Percentiles rank a stretch among this genome's conserved stretches.
Evolutionary conservation across 1,140 invertebrate species (phyloP).

Genomic region (Amphibalanus amphitrite): DNA sequence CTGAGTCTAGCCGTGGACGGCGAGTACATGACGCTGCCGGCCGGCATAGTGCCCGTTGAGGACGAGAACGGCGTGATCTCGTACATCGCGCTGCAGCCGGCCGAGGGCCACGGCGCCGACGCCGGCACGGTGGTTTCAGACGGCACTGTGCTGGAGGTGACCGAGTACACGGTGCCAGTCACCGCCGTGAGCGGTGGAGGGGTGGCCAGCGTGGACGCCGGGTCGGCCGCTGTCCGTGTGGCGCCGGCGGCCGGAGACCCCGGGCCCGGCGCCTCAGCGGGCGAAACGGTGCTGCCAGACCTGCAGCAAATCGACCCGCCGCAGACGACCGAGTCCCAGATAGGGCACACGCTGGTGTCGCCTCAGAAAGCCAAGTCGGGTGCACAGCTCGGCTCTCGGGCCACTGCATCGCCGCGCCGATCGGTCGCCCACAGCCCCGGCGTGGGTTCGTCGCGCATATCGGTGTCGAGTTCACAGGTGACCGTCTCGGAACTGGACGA

Average conservation of each 20-base stretch:
- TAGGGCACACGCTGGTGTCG: neutral
- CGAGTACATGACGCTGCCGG: neutral
- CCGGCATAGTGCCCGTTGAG: neutral
- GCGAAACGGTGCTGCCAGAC: neutral
- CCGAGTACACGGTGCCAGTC: neutral
- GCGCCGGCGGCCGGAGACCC: no score
- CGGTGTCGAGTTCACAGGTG: neutral
- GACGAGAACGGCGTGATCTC: conserved; percentile 1
- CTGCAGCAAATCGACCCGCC: neutral
- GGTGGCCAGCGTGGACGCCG: neutral
- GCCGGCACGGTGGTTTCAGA: neutral
- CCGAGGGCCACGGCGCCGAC: neutral
- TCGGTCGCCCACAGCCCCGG: no score
- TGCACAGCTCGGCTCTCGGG: no score
- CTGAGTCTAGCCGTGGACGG: neutral
- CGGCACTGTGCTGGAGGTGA: neutral
- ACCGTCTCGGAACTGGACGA: neutral
- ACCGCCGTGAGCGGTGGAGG: neutral
- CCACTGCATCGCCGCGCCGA: no score
- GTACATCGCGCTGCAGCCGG: conserved; percentile 1
- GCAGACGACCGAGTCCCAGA: neutral
- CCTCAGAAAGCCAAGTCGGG: no score
- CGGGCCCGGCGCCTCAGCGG: neutral
- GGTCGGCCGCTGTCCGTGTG: neutral
- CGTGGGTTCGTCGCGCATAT: neutral